Evolutionary conservation across 2,113 vertebrate genomes (phyloP), one percentile per base, ranked within the genome.

Genomic region (Alethe diademata): DNA sequence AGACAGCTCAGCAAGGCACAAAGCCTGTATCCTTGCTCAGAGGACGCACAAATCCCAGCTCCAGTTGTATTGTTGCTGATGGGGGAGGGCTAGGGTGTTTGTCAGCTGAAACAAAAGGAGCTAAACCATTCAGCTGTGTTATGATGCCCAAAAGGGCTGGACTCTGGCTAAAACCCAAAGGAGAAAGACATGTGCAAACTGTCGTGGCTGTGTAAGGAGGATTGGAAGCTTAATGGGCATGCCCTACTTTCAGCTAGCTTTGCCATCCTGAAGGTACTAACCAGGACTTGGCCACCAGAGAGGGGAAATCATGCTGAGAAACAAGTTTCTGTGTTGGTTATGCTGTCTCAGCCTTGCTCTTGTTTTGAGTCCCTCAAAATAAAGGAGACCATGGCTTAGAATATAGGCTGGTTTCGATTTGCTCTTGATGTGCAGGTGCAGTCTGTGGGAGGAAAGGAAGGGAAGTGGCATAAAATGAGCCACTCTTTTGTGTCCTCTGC

Each of bases 401-500:
- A 96, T 35, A 96, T 29, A 92, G 90, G 29, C 85, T 88, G 65
- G 82, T 97, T 96, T 96, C 53, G 3, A 93, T 94, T 92, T 80
- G 90, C 66, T 95, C 75, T 94, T 10, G 11, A 64, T 71, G 36
- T 95, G 93, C 92, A 96, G 95, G 96, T 96, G 95, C 93, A 93
- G 76, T 45, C 65, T 69, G 65, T 88, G 94, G 95, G 92, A 84
- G 86, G 88, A 90, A 93, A 86, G 75, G 76, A 85, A 90, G 35
- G 45, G 42, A 92, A 88, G 60, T 23, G 8, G 78, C 24, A 35
- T 53, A 69, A 95, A 64, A 92, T 57, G 56, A 90, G 53, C 72
- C 25, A 56, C 33, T 93, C 87, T 85, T 75, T 56, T 19, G 9
- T 95, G 82, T 94, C 67, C 75, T 71, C 57, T 5, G 2, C 78